phyloP scores from a whole-genome alignment of 2,888 invertebrate genomes.

The Volucella inflata region DNA sequence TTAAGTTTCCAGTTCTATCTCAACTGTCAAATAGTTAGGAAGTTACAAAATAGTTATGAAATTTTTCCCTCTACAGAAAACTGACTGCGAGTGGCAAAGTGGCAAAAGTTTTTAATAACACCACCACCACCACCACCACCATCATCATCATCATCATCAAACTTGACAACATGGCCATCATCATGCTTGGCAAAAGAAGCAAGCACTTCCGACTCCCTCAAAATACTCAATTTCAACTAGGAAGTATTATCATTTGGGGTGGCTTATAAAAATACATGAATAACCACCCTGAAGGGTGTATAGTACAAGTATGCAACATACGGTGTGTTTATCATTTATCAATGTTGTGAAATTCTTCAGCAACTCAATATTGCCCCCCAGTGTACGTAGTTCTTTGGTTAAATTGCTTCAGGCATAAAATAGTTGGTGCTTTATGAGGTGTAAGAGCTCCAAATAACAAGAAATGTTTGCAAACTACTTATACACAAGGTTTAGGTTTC shows the following conservation, averaged over 20 bases:
- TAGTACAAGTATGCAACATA: slow-evolving; percentile 10
- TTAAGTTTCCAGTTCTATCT: slow-evolving; percentile 31
- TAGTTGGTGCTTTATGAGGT: slow-evolving; percentile 24
- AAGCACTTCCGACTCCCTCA: not conserved
- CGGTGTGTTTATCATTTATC: slow-evolving; percentile 41
- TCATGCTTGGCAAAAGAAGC: slow-evolving; percentile 4
- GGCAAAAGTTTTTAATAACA: slow-evolving; percentile 51
- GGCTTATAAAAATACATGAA: slow-evolving; percentile 21
- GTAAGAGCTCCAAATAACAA: slow-evolving; percentile 12
- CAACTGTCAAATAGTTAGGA: slow-evolving; percentile 46
- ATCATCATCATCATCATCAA: not conserved
- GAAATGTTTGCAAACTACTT: slow-evolving; percentile 10
- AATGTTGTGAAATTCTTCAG: slow-evolving; percentile 41
- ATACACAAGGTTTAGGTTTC: too few relatives aligned
- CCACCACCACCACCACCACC: not conserved
- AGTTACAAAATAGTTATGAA: slow-evolving; percentile 46
- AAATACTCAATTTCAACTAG: slow-evolving; percentile 21
- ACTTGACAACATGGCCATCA: slow-evolving; percentile 41
- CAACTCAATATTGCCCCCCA: slow-evolving; percentile 43
- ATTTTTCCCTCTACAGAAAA: slow-evolving; percentile 5
- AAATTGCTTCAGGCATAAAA: slow-evolving; percentile 26
- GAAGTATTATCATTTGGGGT: not conserved
- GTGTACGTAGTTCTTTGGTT: slow-evolving; percentile 4
- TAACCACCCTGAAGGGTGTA: not conserved
- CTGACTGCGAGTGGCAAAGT: slow-evolving; percentile 12